phyloP scores from a whole-genome alignment of 2,113 vertebrate species.

The Donacobius atricapilla region DNA sequence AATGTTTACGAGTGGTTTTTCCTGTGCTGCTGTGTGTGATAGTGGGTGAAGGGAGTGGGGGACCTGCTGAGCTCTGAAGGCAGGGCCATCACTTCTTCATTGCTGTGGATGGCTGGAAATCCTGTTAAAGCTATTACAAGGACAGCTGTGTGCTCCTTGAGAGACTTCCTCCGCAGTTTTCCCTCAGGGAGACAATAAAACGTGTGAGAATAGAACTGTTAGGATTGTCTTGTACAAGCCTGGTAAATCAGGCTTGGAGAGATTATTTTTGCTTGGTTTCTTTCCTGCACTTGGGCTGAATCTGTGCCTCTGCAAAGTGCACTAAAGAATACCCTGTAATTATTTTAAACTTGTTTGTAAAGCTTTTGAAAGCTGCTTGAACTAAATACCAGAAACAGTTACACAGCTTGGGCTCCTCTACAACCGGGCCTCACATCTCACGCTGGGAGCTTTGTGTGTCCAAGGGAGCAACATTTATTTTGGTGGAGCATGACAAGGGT shows the following conservation, averaged over 20 bases:
- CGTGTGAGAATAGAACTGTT: not conserved
- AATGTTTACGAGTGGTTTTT: accelerated
- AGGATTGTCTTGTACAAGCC: not conserved
- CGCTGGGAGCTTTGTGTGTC: not conserved
- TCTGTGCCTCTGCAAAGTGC: not conserved
- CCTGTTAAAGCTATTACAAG: not conserved
- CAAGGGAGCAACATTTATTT: not conserved
- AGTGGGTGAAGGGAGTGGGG: not conserved
- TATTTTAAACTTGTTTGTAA: not conserved
- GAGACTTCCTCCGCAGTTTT: not conserved
- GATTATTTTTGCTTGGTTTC: not conserved
- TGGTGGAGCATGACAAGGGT: not conserved
- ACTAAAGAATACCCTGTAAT: not conserved
- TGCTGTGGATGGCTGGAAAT: not conserved
- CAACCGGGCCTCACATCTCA: not conserved
- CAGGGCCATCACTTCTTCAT: not conserved
- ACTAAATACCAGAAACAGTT: not conserved
- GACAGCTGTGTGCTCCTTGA: not conserved
- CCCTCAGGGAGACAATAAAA: not conserved
- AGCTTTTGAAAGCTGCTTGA: conserved; percentile 22
- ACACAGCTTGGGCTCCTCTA: not conserved
- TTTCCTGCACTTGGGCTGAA: not conserved
- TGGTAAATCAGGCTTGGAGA: not conserved
- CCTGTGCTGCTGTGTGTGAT: not conserved
- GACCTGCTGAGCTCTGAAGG: not conserved